Base-by-base conservation (phyloP, 2,113 vertebrate species). In the Phoenicopterus ruber region DNA sequence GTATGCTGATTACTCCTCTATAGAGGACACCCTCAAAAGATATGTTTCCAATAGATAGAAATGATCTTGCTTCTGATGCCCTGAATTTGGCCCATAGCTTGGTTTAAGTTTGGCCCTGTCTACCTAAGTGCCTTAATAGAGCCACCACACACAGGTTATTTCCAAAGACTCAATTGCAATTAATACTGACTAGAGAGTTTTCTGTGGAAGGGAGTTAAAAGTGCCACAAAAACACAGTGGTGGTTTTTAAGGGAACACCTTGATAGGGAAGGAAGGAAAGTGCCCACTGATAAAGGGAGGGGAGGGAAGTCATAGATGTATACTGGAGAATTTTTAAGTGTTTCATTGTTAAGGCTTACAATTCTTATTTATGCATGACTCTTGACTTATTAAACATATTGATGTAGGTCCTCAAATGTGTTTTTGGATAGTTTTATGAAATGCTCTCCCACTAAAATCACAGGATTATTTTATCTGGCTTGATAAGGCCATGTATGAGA, bases 121-220 rank as follows among this genome's bases (percentile, higher is more conserved):
- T 73, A 69, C 57, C 34, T 65, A 63, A 29, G 9, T 26, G 8
- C 9, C 16, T 46, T 55, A 66, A 66, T 7, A 82, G 31, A 86
- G 29, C 10, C 24, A 54, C 17, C 7, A 36, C 0, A 0, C 7
- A 20, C 2, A 50, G 8, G 5, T 1, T 40, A 26, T 34, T 67
- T 62, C 29, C 10, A 47, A 63, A 73, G 52, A 10, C 20, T 59
- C 26, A 55, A 9, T 52, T 86, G 19, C 1, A 10, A 2, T 82
- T 74, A 47, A 47, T 61, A 79, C 16, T 28, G 22, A 40, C 6
- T 73, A 5, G 2, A 26, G 14, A 86, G 12, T 74, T 83, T 71
- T 69, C 8, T 65, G 22, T 34, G 29, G 17, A 88, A 76, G 18
- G 6, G 12, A 69, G 17, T 34, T 85, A 38, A 21, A 85, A 71